phyloP scores from a whole-genome alignment of 1,140 invertebrate species.

The Papilio helenus region DNA sequence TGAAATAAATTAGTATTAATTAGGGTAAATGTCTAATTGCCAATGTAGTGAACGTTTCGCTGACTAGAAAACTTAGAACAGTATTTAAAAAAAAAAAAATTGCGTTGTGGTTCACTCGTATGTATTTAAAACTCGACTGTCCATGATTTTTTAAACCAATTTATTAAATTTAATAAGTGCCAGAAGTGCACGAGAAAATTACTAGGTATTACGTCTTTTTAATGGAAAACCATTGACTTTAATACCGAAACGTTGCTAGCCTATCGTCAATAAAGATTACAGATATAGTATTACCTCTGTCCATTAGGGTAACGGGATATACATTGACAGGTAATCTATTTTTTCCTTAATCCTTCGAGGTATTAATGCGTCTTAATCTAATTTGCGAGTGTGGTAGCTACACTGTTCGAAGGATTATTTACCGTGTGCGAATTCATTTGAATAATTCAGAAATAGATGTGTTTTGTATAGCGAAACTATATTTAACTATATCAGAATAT shows the following conservation, averaged over 20 bases:
- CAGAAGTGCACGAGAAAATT: too few relatives aligned
- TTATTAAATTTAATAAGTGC: too few relatives aligned
- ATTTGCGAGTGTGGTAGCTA: neutral
- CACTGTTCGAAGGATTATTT: neutral
- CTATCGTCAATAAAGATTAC: neutral
- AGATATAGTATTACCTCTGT: neutral
- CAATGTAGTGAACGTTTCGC: neutral
- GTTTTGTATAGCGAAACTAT: neutral
- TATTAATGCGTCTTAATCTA: constrained; percentile 11
- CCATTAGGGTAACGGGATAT: neutral
- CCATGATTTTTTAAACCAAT: too few relatives aligned
- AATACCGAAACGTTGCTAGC: too few relatives aligned
- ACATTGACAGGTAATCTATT: neutral
- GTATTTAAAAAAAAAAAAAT: neutral
- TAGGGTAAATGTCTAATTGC: neutral
- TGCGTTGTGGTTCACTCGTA: too few relatives aligned
- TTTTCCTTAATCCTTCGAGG: neutral
- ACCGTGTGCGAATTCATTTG: neutral
- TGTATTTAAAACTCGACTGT: too few relatives aligned
- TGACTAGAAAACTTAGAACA: neutral
- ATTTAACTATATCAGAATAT: neutral
- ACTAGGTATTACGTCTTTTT: too few relatives aligned
- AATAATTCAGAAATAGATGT: neutral
- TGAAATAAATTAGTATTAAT: neutral
- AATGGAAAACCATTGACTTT: too few relatives aligned